Conservation (phyloP, 37 sponge, comb jelly and placozoan species). For the Halichondria panicea region DNA sequence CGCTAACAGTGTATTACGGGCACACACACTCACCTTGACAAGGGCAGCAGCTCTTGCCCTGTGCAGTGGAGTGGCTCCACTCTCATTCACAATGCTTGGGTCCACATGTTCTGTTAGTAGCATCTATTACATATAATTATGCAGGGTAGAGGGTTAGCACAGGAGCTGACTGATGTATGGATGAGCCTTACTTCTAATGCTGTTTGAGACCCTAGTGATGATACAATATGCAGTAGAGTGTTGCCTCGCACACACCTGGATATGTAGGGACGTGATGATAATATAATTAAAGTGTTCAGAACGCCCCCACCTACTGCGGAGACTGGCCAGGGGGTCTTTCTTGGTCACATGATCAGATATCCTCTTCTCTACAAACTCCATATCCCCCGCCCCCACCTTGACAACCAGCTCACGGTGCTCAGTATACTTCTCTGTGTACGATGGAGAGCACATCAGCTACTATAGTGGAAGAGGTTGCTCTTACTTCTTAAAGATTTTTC, state of each 20-base stretch:
- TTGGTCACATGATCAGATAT: slow-evolving; percentile 36
- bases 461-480: neutral
- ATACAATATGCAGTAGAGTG: slow-evolving; percentile 66
- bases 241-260: slow-evolving; percentile 56
- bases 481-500: slow-evolving; percentile 48
- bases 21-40: slow-evolving; percentile 35
- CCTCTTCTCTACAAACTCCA: slow-evolving; percentile 8
- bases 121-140: slow-evolving; percentile 15
- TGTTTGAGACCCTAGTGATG: slow-evolving; percentile 38
- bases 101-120: slow-evolving; percentile 28
- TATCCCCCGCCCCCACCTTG: slow-evolving; percentile 12
- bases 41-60: slow-evolving; percentile 26
- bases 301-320: slow-evolving; percentile 52
- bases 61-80: slow-evolving; percentile 62
- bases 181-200: slow-evolving; percentile 48
- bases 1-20: neutral
- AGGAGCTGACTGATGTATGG: too few species aligned
- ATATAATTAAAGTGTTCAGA: neutral
- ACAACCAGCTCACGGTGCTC: slow-evolving; percentile 14
- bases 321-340: slow-evolving; percentile 50
- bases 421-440: slow-evolving; percentile 8
- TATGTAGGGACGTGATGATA: neutral
- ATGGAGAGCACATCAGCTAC: neutral
- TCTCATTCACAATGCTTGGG: slow-evolving; percentile 17
- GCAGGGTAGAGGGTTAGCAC: neutral